These are phyloP conservation scores for Uria lomvia DNA, from an alignment of 2,113 vertebrate species.

Conservation along the genomic window DNA sequence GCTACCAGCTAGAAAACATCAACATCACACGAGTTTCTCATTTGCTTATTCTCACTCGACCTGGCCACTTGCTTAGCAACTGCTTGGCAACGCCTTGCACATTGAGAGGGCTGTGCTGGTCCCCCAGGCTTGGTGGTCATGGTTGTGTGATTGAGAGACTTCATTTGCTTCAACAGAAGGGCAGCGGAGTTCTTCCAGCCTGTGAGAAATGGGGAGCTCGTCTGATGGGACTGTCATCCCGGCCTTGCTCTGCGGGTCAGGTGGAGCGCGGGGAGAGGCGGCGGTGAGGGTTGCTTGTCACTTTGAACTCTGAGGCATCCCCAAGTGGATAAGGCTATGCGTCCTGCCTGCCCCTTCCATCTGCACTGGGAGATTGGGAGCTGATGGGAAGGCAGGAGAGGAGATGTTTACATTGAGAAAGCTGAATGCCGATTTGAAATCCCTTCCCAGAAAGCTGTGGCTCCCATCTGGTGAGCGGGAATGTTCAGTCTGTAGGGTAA, in stretches of 20 bases:
- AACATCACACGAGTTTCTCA: neutral
- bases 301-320: neutral
- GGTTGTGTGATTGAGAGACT: neutral
- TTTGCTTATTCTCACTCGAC: neutral
- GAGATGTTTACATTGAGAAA: neutral
- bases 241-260: neutral
- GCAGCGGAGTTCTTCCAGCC: neutral
- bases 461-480: fast-evolving
- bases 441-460: neutral
- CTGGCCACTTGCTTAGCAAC: neutral
- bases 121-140: neutral
- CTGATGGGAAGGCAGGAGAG: neutral
- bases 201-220: neutral
- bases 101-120: fast-evolving
- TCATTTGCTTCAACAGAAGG: neutral
- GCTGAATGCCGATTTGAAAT: neutral
- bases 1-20: neutral
- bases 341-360: neutral
- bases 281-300: neutral
- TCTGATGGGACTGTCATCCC: neutral
- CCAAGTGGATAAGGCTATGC: neutral
- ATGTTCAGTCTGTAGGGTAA: neutral
- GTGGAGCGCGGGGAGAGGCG: neutral
- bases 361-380: neutral
- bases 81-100: neutral